Conservation (phyloP, 2,888 invertebrate species). For the Tinea semifulvella region DNA sequence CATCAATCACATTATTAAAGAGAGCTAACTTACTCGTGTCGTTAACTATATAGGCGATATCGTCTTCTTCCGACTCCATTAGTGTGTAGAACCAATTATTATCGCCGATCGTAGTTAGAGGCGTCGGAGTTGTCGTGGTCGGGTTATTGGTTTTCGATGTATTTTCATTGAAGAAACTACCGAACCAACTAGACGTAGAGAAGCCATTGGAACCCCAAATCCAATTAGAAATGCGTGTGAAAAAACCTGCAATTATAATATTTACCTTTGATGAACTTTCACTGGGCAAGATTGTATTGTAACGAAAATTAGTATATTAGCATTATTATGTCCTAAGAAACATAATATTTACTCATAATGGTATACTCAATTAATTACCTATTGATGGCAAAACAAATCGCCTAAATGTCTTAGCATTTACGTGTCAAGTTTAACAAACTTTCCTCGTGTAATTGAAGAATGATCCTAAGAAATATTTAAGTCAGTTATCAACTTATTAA, state of each 20-base stretch:
- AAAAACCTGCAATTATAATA: constrained; percentile 31
- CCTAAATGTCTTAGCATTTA: no score
- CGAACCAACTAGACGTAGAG: constrained; percentile 45
- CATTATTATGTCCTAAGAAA: no score
- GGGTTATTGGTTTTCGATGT: constrained; percentile 29
- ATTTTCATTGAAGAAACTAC: constrained; percentile 50
- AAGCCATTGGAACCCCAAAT: constrained; percentile 32
- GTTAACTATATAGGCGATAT: constrained; percentile 31
- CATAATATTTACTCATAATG: no score
- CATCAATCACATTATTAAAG: no score
- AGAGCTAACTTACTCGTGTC: constrained; percentile 26
- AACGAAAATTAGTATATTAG: no score
- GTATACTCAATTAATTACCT: no score
- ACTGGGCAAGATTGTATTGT: no score
- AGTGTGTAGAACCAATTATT: constrained; percentile 51
- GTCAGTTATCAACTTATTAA: no score
- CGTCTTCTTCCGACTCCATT: constrained; percentile 47
- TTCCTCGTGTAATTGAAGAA: no score
- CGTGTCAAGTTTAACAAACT: no score
- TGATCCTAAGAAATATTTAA: no score
- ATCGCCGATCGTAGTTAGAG: constrained; percentile 32
- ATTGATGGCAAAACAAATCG: no score
- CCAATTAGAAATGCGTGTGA: constrained; percentile 46
- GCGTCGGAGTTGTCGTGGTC: constrained; percentile 35
- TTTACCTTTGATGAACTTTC: constrained; percentile 2